Evolutionary conservation across 1,140 invertebrate genomes (phyloP).

Genomic region (Gerris buenoi): DNA sequence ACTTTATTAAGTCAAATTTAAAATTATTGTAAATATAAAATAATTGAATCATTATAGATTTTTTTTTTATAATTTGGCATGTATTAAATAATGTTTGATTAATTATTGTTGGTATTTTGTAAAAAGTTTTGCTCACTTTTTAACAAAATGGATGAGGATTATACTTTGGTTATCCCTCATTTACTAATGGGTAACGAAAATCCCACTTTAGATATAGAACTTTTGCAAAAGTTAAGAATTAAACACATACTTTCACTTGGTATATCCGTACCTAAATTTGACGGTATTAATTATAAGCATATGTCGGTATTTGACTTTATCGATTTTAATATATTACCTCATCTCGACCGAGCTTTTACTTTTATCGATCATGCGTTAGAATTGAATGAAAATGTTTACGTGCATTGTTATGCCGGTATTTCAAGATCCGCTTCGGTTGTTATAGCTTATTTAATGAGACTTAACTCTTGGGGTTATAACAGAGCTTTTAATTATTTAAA

Average conservation of each 20-base stretch:
- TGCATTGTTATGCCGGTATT: constrained; percentile 85
- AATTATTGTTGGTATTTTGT: no score
- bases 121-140: no score
- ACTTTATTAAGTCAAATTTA: no score
- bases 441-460: constrained; percentile 67
- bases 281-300: constrained; percentile 35
- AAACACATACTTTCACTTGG: constrained; percentile 59
- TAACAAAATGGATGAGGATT: not conserved
- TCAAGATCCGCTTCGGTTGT: constrained; percentile 67
- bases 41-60: no score
- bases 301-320: constrained; percentile 53
- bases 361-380: constrained; percentile 38
- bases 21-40: no score
- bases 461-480: constrained; percentile 41
- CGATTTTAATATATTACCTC: constrained; percentile 39
- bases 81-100: no score
- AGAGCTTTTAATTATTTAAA: constrained; percentile 56
- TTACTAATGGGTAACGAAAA: not conserved
- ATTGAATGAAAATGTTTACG: constrained; percentile 47
- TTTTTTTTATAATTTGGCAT: no score
- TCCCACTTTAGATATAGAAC: not conserved
- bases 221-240: constrained; percentile 29
- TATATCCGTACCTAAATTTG: constrained; percentile 35
- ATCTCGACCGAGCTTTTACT: constrained; percentile 36
- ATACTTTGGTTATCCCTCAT: not conserved